Percentiles rank a stretch among this genome's conserved stretches.
phyloP scores from a whole-genome alignment of 2,113 vertebrate species.

The Aramus guarauna region DNA sequence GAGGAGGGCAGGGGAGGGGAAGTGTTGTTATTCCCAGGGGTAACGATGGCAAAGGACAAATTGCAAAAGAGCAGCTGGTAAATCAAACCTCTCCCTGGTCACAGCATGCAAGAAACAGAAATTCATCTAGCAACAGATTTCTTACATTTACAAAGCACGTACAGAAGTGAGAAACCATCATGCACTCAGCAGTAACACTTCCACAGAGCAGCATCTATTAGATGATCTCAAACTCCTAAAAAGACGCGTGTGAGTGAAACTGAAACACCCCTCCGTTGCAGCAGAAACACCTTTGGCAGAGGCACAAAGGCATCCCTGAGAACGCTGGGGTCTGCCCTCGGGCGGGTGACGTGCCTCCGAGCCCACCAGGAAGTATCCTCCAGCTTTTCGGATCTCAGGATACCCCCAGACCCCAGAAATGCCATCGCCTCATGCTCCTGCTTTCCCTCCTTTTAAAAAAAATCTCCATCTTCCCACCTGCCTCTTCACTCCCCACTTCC shows the following conservation, averaged over 20 bases:
- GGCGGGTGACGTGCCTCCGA: background rate
- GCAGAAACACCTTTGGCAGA: background rate
- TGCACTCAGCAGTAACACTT: background rate
- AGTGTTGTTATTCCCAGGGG: background rate
- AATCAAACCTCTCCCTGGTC: background rate
- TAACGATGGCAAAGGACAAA: background rate
- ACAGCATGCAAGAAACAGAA: background rate
- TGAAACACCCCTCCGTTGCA: rapidly evolving
- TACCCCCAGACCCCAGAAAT: background rate
- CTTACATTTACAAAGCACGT: background rate
- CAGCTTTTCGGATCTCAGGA: background rate
- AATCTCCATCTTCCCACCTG: rapidly evolving
- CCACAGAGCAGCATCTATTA: background rate
- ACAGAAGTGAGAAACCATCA: background rate
- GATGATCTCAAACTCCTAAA: background rate
- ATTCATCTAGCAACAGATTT: background rate
- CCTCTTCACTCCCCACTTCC: background rate
- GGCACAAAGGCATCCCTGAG: rapidly evolving
- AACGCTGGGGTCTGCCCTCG: rapidly evolving
- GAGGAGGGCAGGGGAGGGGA: background rate
- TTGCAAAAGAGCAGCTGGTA: background rate
- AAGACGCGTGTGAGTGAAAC: rapidly evolving
- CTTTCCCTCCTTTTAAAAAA: background rate
- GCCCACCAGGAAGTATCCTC: background rate
- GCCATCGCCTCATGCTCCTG: rapidly evolving